Base-by-base conservation (phyloP, 2,888 invertebrate species). In the Acanthosepion lycidas region DNA sequence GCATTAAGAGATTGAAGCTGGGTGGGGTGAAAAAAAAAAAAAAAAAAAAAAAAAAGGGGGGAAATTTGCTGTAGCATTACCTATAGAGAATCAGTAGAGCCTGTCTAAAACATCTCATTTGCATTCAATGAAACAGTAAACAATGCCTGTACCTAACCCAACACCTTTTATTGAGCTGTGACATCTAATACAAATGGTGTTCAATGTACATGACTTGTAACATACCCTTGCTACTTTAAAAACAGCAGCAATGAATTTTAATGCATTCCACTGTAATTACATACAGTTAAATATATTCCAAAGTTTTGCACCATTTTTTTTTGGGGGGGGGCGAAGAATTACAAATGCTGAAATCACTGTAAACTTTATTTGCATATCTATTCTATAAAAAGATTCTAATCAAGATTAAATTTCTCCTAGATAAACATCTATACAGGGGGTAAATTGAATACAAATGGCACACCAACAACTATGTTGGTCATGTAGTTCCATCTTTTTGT, bases 131-230 rank as follows among this genome's bases (percentile, higher is more conserved):
- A 33, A 78, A 78, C 15, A 78, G 78, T 33, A 78, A 78, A 78
- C 78, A 78, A 33, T 78, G 78, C 78, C n/a, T 12, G 78, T 78
- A n/a, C 64, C 64, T 6, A 20, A 1, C n/a, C n/a, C 15, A 18
- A 33, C 78, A n/a, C 78, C 78, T 78, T 78, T 78, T n/a, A 5
- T 78, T n/a, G 78, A 78, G 78, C n/a, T 78, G n/a, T n/a, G n/a
- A 78, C 78, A 78, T 78, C 78, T 33, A 78, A 78, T 78, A 78
- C n/a, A 78, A 78, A 78, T n/a, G 78, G 78, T 78, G 78, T 78
- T 78, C n/a, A 78, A 78, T 78, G n/a, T n/a, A 33, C n/a, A 78
- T 15, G 33, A 33, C 78, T 78, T 18, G 15, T n/a, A 78, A 78
- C 78, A 78, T 59, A 59, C n/a, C 78, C 78, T 78, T 78, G 15